Percentiles rank a stretch among this genome's conserved stretches.
Evolutionary conservation across 1,140 invertebrate genomes (phyloP).

Genomic region (Bombus soroeensis): DNA sequence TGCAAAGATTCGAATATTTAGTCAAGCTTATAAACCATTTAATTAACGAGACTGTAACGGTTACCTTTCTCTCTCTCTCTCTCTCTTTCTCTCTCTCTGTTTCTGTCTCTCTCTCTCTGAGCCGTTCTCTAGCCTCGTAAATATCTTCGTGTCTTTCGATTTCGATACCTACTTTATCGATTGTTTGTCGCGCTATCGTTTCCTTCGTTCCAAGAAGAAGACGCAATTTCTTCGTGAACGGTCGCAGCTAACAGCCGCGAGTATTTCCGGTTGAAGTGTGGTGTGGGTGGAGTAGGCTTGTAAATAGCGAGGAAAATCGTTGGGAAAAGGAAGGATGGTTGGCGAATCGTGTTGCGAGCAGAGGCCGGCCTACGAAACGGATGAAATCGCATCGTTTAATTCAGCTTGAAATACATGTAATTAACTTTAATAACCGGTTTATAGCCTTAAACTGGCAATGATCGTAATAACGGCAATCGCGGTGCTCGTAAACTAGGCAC

Average conservation of each 20-base stretch:
- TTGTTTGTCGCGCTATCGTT: too few relatives aligned
- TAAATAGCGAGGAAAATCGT: too few relatives aligned
- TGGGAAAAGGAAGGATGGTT: background rate
- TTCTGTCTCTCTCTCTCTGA: background rate
- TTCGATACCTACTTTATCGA: background rate
- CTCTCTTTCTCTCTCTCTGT: too few relatives aligned
- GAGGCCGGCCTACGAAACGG: background rate
- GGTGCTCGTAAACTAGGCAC: background rate
- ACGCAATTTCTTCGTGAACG: too few relatives aligned
- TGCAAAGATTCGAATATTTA: constrained; percentile 78
- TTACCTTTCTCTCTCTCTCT: too few relatives aligned
- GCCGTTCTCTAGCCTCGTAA: constrained; percentile 4
- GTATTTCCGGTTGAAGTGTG: background rate
- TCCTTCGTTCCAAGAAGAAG: too few relatives aligned
- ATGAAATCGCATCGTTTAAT: constrained; percentile 12
- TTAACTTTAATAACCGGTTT: constrained; percentile 21
- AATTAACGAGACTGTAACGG: constrained; percentile 71
- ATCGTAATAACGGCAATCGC: background rate
- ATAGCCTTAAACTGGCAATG: background rate
- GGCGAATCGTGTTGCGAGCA: background rate
- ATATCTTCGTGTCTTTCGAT: constrained; percentile 5
- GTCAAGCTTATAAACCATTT: constrained; percentile 75
- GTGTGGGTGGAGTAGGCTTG: background rate
- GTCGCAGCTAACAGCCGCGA: too few relatives aligned
- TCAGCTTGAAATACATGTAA: background rate